Evolutionary conservation across 2,113 vertebrate genomes (phyloP), one percentile per base, ranked within the genome.

Genomic region (Sebastes schlegelii): DNA sequence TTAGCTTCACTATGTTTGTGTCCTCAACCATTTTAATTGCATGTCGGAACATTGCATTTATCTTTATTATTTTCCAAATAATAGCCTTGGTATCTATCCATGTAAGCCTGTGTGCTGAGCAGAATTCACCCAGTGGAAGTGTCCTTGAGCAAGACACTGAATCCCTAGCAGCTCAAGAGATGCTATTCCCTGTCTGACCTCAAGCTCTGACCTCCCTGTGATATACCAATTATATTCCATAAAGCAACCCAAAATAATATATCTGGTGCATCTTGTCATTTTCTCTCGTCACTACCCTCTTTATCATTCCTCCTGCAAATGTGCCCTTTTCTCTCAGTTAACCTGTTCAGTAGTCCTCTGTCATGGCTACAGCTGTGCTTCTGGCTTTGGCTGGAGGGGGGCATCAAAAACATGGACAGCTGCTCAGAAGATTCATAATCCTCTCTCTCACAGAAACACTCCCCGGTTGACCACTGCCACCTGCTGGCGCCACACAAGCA

Each of bases 311-410:
- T 48, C 17, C 10, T 17, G 23, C n/a, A 48, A 83, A 89, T 92
- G 82, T 86, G 6, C 9, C n/a, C 58, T 45, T 68, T 90, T 40
- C 26, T 68, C 68, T 66, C 34, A 45, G 57, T 70, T 71, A 78
- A 62, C 64, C 67, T 79, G 45, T 34, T 69, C 45, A 43, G 52
- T 60, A 23, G 49, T 63, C 9, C n/a, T 55, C 10, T 57, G 52
- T 21, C 11, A 57, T 66, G 62, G 14, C 58, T 69, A 58, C 7
- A 77, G 13, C 34, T 75, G 57, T n/a, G 26, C 87, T 94, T 82
- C 91, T 92, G 92, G 88, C 61, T 87, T 92, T 95, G 86, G 91
- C 93, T 93, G 90, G 57, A 66, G 90, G 75, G 34, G 90, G 70
- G 88, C 85, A 85, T 86, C 76, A 91, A 80, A 80, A 90, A 61